These are phyloP conservation scores for Steromphala cineraria DNA, from an alignment of 2,888 invertebrate species.

Conservation along the genomic window DNA sequence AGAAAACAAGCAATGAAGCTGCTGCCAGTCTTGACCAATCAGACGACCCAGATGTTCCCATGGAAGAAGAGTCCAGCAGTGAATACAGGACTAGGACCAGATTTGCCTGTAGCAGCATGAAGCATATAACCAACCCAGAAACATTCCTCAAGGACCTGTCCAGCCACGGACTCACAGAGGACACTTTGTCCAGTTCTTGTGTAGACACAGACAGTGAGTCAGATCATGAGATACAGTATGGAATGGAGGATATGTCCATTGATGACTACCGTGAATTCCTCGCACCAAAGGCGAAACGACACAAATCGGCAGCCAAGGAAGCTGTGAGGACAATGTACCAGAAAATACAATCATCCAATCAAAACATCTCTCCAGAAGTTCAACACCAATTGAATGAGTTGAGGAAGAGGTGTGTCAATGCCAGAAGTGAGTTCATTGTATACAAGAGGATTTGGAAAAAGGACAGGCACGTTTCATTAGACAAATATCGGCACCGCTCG, in stretches of 20 bases:
- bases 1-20: background rate
- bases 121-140: background rate
- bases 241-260: background rate
- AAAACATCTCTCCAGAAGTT: background rate
- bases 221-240: background rate
- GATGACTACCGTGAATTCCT: background rate
- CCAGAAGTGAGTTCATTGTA: background rate
- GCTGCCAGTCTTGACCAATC: too few species aligned
- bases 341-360: background rate
- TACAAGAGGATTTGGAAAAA: background rate
- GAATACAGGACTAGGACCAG: background rate
- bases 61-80: background rate
- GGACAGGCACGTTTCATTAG: background rate
- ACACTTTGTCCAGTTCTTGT: constrained; percentile 3
- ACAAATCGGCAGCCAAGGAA: background rate
- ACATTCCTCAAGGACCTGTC: background rate
- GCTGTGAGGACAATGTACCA: background rate
- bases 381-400: background rate
- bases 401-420: background rate
- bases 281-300: background rate
- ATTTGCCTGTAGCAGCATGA: background rate
- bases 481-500: background rate
- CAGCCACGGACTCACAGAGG: background rate
- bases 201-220: background rate
- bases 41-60: too few species aligned